Percentiles rank a stretch among this genome's conserved stretches.
Evolutionary conservation across 2,797 vertebrate genomes (phyloP).

Genomic region (Helicolenus hilgendorfi): DNA sequence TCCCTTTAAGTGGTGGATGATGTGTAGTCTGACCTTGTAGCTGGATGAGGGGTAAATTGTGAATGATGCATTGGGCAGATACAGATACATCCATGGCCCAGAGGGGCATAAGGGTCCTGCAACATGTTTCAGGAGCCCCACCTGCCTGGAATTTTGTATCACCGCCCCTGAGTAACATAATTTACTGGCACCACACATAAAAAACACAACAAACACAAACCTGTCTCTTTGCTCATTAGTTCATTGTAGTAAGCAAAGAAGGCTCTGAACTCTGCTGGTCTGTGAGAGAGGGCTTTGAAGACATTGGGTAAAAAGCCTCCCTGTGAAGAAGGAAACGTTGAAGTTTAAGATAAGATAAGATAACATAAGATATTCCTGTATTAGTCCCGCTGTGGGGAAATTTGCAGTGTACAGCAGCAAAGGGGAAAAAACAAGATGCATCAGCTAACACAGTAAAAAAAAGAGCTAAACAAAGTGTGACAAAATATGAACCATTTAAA

Average conservation of each 20-base stretch:
- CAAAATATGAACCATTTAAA: too few relatives aligned
- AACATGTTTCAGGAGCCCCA: neutral
- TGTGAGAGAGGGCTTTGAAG: constrained; percentile 91
- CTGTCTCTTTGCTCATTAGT: constrained; percentile 94
- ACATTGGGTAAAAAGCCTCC: constrained; percentile 93
- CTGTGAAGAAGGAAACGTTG: constrained; percentile 65
- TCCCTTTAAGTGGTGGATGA: neutral
- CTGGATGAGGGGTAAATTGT: neutral
- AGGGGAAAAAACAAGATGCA: too few relatives aligned
- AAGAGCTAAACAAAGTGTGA: too few relatives aligned
- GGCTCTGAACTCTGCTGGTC: constrained; percentile 92
- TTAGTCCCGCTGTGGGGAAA: too few relatives aligned
- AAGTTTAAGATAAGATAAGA: too few relatives aligned
- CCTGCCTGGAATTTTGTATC: neutral
- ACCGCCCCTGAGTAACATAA: neutral
- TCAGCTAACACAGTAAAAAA: too few relatives aligned
- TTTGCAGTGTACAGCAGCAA: too few relatives aligned
- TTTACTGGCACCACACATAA: neutral
- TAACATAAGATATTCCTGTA: too few relatives aligned
- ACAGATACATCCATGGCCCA: too few relatives aligned
- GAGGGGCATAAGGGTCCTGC: too few relatives aligned
- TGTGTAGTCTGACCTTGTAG: neutral
- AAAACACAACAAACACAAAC: constrained; percentile 70
- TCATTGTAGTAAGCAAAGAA: constrained; percentile 94
- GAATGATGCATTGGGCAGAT: neutral